Conservation (phyloP, 2,888 invertebrate genomes). For the Hetaerina titia region DNA sequence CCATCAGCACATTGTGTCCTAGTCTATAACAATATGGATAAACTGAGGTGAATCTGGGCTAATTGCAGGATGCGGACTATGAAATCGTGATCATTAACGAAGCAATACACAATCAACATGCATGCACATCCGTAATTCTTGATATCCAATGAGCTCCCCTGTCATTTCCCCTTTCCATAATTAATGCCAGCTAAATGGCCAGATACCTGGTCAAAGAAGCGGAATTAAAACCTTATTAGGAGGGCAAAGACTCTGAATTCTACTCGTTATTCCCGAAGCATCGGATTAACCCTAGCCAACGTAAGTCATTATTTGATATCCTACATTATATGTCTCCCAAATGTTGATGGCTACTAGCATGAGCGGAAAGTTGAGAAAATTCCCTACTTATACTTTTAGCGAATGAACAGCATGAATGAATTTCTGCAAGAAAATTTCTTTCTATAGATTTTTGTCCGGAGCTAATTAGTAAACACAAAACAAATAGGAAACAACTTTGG, state of each 20-base stretch:
- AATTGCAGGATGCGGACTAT: neutral
- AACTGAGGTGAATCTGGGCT: conserved; percentile 27
- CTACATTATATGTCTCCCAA: too few relatives aligned
- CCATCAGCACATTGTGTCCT: conserved; percentile 58
- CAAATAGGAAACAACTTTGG: too few relatives aligned
- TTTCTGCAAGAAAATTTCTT: too few relatives aligned
- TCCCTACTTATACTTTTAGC: too few relatives aligned
- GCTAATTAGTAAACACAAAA: too few relatives aligned
- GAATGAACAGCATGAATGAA: too few relatives aligned
- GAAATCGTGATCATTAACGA: conserved; percentile 23
- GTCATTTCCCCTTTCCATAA: neutral
- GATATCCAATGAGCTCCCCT: neutral
- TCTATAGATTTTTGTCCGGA: too few relatives aligned
- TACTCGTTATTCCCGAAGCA: neutral
- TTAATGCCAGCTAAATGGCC: neutral
- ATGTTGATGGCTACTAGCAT: too few relatives aligned
- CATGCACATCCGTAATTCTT: neutral
- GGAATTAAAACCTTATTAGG: neutral
- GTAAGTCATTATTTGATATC: too few relatives aligned
- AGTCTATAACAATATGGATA: neutral
- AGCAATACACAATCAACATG: conserved; percentile 9
- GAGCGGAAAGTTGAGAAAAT: too few relatives aligned
- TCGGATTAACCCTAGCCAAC: neutral
- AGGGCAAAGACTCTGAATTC: too few relatives aligned
- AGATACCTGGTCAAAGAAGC: neutral